Evolutionary conservation across 2,113 vertebrate genomes (phyloP), one percentile per base, ranked within the genome.

Genomic region (Scolopax mira): DNA sequence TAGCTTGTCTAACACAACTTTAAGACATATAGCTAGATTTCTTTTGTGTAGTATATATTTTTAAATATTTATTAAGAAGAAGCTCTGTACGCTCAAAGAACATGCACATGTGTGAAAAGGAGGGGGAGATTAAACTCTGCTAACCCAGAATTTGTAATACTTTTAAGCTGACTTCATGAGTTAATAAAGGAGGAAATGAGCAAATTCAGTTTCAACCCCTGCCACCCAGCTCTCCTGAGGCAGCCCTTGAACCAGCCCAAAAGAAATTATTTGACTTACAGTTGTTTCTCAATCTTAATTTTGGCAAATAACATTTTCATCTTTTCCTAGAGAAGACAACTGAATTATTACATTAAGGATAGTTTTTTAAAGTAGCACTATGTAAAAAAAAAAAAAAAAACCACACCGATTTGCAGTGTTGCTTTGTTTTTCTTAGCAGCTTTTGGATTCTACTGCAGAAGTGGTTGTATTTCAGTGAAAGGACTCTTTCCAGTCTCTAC

Each of bases 131-230:
- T 74, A 82, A 90, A 64, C 51, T 85, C 57, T 58, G 58, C 54
- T 71, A 80, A 33, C 27, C 12, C 44, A 88, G 44, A 51, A 69
- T 10, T 92, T 85, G 31, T 84, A 86, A 90, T 78, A 77, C 16
- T 67, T 96, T 51, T 67, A 80, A 67, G 65, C 48, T 96, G 92
- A 93, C 75, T 95, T 94, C 39, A 86, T 71, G 69, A 67, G 25
- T 84, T 78, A 86, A 78, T 90, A 78, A 74, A 78, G 62, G 58
- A 96, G 82, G 73, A 95, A 94, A 94, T 74, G 33, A 94, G 62
- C 60, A 94, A 82, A 83, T 90, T 42, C 51, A 55, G 64, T 66
- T 77, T 77, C 85, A 88, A 65, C 9, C 21, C 85, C 62, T 85
- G 74, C 66, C 71, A 61, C 71, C 41, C 49, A 57, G 31, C 31